Evolutionary conservation across 1,140 invertebrate species (phyloP).

Genomic region (Drosophila truncata): DNA sequence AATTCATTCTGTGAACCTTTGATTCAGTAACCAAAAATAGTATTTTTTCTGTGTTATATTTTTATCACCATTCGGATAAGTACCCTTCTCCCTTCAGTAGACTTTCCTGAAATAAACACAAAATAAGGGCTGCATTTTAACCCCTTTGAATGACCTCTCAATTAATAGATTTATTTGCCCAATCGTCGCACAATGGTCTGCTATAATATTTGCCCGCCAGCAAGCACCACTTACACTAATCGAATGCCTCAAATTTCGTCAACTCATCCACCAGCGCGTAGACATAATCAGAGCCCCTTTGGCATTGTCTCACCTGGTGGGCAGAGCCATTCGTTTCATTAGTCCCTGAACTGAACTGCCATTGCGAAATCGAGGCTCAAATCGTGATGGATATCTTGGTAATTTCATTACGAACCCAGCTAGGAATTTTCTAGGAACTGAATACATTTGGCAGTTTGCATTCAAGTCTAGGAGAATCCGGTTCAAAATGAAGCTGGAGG

Average conservation of each 20-base stretch:
- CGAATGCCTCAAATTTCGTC: slow-evolving; percentile 53
- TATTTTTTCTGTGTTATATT: background rate
- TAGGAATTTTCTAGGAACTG: background rate
- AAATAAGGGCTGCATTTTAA: background rate
- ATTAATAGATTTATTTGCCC: slow-evolving; percentile 27
- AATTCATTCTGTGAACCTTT: background rate
- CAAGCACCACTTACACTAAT: slow-evolving; percentile 62
- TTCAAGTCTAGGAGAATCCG: slow-evolving; percentile 8
- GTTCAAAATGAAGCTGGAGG: slow-evolving; percentile 51
- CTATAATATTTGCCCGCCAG: slow-evolving; percentile 29
- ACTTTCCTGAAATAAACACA: background rate
- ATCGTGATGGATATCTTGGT: slow-evolving; percentile 20
- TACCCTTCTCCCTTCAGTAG: background rate
- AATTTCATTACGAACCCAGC: slow-evolving; percentile 54
- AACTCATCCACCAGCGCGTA: slow-evolving; percentile 42
- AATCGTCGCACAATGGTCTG: slow-evolving; percentile 1
- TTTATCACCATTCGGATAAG: background rate
- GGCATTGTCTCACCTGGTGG: slow-evolving; percentile 16
- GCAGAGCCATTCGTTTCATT: slow-evolving; percentile 42
- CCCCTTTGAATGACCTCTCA: slow-evolving; percentile 3
- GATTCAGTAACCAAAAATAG: background rate
- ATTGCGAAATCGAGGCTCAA: slow-evolving; percentile 28
- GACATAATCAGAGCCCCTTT: slow-evolving; percentile 37
- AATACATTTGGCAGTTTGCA: slow-evolving; percentile 32
- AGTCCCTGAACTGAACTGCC: slow-evolving; percentile 18